Base-by-base conservation (phyloP, 1,140 invertebrate species). In the Drosophila burlai region DNA sequence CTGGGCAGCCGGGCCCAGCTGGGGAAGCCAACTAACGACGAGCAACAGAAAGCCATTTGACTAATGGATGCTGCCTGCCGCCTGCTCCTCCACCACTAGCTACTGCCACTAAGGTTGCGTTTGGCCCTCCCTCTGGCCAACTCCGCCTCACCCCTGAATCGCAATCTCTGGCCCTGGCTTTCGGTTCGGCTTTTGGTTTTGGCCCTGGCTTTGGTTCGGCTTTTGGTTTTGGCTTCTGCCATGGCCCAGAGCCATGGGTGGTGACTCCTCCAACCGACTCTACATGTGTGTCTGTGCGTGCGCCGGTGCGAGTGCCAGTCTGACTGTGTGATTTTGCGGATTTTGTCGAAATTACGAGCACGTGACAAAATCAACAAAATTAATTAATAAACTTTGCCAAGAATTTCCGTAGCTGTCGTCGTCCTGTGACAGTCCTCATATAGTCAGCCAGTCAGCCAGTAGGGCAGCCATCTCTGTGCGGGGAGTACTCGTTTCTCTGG, bases 301-400 rank as follows among this genome's bases (percentile, higher is more conserved):
- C n/a, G 15, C 26, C 43, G 24, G 8, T 69, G 49, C 59, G 49
- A 80, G 68, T 58, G 82, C 29, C 29, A 60, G 68, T 42, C 54
- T 73, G 69, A 65, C 52, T 83, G 66, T 89, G 74, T 79, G 84
- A 84, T 89, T 90, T 89, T 90, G 75, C 68, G 75, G 81, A 89
- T 90, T 90, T 79, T 65, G 59, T 50, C 67, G 61, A 90, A 89
- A 90, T 85, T 84, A 90, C 84, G 60, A 73, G 81, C 85, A 89
- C 85, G 85, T 89, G 85, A 90, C 85, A 90, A 90, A 89, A 89
- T 89, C 85, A 90, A 90, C 85, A 89, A 89, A 89, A 89, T 90
- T 89, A 89, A 89, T 89, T 89, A 89, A 89, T 89, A 89, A 89
- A 89, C 85, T 89, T 89, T 89, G 85, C 71, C 84, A 79, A 79